Percentiles rank a stretch among this genome's conserved stretches.
phyloP scores from a whole-genome alignment of 2,888 invertebrate genomes.

The Cynaeus angustus region DNA sequence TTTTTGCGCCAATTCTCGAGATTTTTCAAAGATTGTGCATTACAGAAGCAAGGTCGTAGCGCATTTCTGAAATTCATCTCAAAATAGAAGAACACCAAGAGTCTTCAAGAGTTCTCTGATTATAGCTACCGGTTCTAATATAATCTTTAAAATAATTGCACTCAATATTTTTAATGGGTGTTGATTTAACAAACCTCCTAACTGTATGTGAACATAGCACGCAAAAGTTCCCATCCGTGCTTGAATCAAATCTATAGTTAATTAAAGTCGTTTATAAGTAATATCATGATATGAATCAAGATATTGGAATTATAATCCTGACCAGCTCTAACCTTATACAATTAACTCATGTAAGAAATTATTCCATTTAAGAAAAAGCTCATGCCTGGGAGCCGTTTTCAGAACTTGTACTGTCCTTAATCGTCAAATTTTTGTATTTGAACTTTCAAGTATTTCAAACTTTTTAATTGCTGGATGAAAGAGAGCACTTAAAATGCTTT shows the following conservation, averaged over 20 bases:
- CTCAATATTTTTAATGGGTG: background rate
- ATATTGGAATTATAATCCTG: slow-evolving; percentile 17
- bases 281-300: slow-evolving; percentile 24
- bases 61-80: background rate
- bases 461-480: slow-evolving; percentile 18
- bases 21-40: background rate
- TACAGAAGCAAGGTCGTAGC: no score
- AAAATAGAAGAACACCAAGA: no score
- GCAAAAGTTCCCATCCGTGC: slow-evolving; percentile 25
- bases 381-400: background rate
- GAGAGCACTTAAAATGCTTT: background rate
- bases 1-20: slow-evolving; percentile 9
- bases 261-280: slow-evolving; percentile 17
- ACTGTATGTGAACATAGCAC: slow-evolving; percentile 3
- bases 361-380: background rate
- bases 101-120: no score
- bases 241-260: slow-evolving; percentile 9
- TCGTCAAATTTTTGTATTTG: slow-evolving; percentile 7
- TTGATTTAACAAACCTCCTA: background rate
- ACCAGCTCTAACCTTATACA: slow-evolving; percentile 10
- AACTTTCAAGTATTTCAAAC: slow-evolving; percentile 11
- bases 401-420: slow-evolving; percentile 8
- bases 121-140: no score
- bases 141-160: no score
- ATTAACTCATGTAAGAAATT: slow-evolving; percentile 3